Evolutionary conservation across 2,113 vertebrate species (phyloP).

Genomic region (Otolemur garnettii): DNA sequence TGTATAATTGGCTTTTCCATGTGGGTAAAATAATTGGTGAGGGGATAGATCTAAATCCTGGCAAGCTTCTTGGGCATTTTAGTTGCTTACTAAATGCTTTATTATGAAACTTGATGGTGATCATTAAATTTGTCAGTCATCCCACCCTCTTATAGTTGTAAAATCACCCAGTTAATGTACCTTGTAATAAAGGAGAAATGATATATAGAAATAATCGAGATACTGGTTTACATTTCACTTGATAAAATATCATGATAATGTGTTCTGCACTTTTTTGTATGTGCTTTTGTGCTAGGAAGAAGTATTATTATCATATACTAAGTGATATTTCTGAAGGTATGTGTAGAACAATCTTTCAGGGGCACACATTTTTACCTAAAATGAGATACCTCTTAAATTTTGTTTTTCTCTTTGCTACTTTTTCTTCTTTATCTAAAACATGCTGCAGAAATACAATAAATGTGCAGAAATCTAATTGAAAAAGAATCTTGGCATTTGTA

Average conservation of each 20-base stretch:
- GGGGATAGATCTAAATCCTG: conserved; percentile 41
- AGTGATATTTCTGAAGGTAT: conserved; percentile 24
- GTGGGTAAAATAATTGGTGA: neutral
- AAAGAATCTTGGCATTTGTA: conserved; percentile 22
- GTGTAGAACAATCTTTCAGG: conserved; percentile 9
- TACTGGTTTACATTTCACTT: conserved; percentile 62
- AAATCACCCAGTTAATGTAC: conserved; percentile 54
- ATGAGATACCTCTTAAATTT: conserved; percentile 47
- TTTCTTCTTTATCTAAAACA: conserved; percentile 61
- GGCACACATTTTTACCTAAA: conserved; percentile 64
- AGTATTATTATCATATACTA: conserved; percentile 62
- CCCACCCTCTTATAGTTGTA: conserved; percentile 49
- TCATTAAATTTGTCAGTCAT: conserved; percentile 66
- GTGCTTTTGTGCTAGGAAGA: conserved; percentile 62
- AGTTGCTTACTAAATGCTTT: conserved; percentile 55
- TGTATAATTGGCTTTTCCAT: conserved; percentile 25
- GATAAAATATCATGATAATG: conserved; percentile 2
- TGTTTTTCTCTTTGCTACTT: conserved; percentile 38
- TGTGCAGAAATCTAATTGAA: neutral
- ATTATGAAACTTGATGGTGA: conserved; percentile 55
- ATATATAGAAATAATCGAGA: conserved; percentile 36
- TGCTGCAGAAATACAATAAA: conserved; percentile 38
- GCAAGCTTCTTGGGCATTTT: conserved; percentile 20
- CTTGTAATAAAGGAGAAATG: conserved; percentile 57
- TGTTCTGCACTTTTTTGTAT: conserved; percentile 56